Conservation (phyloP, 2,888 invertebrate genomes). For the Cremastobaeus sp. region DNA sequence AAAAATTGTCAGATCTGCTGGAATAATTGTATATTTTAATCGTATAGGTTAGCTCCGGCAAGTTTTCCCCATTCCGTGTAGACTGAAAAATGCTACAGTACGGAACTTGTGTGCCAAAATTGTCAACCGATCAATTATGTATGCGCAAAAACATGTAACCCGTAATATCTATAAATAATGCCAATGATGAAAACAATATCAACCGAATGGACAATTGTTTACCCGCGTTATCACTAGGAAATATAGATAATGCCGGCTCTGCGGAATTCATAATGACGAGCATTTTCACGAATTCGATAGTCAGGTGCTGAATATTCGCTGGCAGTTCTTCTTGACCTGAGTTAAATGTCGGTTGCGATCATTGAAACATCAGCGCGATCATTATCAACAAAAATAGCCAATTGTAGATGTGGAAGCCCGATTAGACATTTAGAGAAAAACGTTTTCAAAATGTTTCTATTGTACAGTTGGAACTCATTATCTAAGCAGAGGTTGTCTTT, state of each 20-base stretch:
- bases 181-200: not conserved
- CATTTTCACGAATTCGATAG: constrained; percentile 18
- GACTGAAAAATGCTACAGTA: too few relatives aligned
- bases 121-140: not conserved
- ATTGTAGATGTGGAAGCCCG: too few relatives aligned
- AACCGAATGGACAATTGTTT: not conserved
- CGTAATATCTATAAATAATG: not conserved
- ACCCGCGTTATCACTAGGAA: not conserved
- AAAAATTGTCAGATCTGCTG: too few relatives aligned
- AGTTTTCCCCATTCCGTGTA: too few relatives aligned
- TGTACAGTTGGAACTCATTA: too few relatives aligned
- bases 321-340: constrained; percentile 17
- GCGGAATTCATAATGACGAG: constrained; percentile 15
- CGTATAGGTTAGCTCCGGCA: too few relatives aligned
- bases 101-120: not conserved
- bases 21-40: not conserved
- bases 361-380: too few relatives aligned
- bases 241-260: constrained; percentile 10
- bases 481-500: too few relatives aligned
- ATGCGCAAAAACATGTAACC: not conserved
- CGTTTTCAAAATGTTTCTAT: too few relatives aligned
- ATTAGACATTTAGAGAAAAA: too few relatives aligned
- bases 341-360: constrained; percentile 21
- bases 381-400: too few relatives aligned
- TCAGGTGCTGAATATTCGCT: constrained; percentile 39